Evolutionary conservation across 2,797 vertebrate genomes (phyloP).

Genomic region (Uromys caudimaculatus): DNA sequence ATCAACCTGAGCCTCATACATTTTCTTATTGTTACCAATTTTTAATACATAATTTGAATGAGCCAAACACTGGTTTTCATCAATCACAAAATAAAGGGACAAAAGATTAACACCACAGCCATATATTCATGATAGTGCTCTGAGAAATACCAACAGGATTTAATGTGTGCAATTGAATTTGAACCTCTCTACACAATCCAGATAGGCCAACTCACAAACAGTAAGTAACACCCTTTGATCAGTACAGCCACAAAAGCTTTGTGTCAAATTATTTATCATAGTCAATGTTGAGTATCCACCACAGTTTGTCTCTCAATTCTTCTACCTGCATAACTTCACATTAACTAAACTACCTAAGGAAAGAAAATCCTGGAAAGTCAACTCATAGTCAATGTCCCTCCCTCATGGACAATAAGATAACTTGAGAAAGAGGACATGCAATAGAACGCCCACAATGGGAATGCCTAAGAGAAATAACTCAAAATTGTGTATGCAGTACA

Average conservation of each 20-base stretch:
- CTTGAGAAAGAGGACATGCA: background rate
- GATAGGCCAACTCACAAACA: background rate
- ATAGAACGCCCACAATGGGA: slow-evolving; percentile 25
- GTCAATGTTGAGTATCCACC: background rate
- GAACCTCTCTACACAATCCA: background rate
- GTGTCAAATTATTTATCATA: background rate
- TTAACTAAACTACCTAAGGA: slow-evolving; percentile 23
- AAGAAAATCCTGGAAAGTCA: slow-evolving; percentile 35
- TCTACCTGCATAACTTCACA: background rate
- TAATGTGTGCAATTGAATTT: background rate
- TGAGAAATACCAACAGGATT: slow-evolving; percentile 8
- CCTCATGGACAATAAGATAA: background rate
- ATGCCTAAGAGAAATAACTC: background rate
- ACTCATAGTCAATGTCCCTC: background rate
- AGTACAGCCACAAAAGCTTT: background rate
- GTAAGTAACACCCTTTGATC: background rate
- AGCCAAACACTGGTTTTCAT: slow-evolving; percentile 40
- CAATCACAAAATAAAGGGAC: slow-evolving; percentile 44
- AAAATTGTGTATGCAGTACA: background rate
- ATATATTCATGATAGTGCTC: background rate
- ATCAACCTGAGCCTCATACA: background rate
- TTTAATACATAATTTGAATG: slow-evolving; percentile 31
- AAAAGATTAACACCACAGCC: background rate
- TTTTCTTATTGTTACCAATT: slow-evolving; percentile 46
- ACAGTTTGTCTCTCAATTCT: slow-evolving; percentile 16